Evolutionary conservation across 2,113 vertebrate species (phyloP).

Genomic region (Brachyistius frenatus): DNA sequence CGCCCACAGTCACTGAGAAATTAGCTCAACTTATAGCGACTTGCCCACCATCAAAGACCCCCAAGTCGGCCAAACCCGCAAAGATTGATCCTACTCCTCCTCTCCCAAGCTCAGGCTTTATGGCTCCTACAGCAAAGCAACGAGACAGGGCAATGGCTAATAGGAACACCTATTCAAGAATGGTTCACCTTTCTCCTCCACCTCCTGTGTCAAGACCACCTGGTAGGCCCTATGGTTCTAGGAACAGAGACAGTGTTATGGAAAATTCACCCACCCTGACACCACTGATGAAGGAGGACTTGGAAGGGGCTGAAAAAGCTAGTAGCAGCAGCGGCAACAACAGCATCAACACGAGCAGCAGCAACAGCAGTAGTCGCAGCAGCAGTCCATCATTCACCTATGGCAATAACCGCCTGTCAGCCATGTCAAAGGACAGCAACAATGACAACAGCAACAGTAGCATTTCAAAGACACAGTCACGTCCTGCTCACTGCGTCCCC

Average conservation of each 20-base stretch:
- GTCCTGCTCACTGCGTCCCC: slow-evolving; percentile 67
- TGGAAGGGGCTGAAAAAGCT: slow-evolving; percentile 70
- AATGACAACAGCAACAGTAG: slow-evolving; percentile 70
- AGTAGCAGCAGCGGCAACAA: slow-evolving; percentile 57
- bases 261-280: slow-evolving; percentile 71
- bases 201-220: slow-evolving; percentile 83
- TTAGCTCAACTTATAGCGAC: slow-evolving; percentile 96
- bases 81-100: slow-evolving; percentile 72
- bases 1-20: slow-evolving; percentile 93
- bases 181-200: slow-evolving; percentile 82
- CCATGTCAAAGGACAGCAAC: slow-evolving; percentile 71
- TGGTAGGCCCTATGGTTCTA: slow-evolving; percentile 84
- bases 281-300: slow-evolving; percentile 78
- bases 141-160: slow-evolving; percentile 84
- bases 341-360: slow-evolving; percentile 44
- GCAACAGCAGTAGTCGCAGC: slow-evolving; percentile 74
- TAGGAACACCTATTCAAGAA: slow-evolving; percentile 85
- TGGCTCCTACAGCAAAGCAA: slow-evolving; percentile 84
- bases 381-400: slow-evolving; percentile 78
- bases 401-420: slow-evolving; percentile 72
- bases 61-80: slow-evolving; percentile 88
- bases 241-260: slow-evolving; percentile 81
- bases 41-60: slow-evolving; percentile 95
- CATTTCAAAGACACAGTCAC: slow-evolving; percentile 74
- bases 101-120: slow-evolving; percentile 79